phyloP scores from a whole-genome alignment of 2,113 vertebrate species.

The Thunnus thynnus region DNA sequence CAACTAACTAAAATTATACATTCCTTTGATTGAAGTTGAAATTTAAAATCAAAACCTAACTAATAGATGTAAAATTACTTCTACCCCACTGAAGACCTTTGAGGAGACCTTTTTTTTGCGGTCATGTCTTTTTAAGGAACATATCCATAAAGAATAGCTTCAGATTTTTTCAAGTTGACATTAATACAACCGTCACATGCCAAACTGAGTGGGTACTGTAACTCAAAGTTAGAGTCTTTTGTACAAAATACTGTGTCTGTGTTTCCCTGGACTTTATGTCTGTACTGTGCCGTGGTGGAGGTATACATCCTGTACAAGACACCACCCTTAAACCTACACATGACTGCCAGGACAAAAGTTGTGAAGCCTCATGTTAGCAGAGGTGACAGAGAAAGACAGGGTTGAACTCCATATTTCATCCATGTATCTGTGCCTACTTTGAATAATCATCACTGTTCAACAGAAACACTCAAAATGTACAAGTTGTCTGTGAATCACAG shows the following conservation, averaged over 20 bases:
- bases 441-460: slow-evolving; percentile 12
- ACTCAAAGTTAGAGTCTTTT: neutral
- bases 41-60: no score
- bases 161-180: no score
- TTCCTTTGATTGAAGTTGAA: no score
- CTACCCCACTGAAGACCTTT: no score
- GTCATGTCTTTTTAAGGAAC: no score
- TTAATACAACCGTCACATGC: neutral
- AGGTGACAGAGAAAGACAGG: neutral
- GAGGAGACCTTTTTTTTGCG: no score
- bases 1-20: no score
- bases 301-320: no score
- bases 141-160: no score
- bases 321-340: neutral
- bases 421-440: neutral
- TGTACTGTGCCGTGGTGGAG: neutral
- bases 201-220: neutral
- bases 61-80: no score
- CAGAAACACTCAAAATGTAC: slow-evolving; percentile 9
- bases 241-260: no score
- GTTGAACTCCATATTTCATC: neutral
- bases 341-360: neutral
- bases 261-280: neutral
- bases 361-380: no score
- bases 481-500: slow-evolving; percentile 9